Base-by-base conservation (phyloP, 1,140 invertebrate genomes). In the Physella acuta region DNA sequence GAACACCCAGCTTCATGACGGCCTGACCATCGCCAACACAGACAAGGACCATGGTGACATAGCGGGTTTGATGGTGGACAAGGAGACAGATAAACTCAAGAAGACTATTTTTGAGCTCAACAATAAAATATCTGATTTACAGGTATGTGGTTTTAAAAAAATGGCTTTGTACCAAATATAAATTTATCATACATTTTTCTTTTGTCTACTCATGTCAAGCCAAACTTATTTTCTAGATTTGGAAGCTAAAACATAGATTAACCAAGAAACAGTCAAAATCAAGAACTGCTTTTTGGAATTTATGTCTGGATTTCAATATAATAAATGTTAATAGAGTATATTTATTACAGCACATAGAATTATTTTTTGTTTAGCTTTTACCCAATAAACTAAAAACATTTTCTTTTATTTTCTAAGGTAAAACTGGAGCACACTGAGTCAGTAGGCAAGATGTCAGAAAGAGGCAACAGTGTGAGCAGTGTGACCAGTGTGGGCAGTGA, bases 71-170 rank as follows among this genome's bases (percentile, higher is more conserved):
- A 34, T 39, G 16, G 51, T 52, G 30, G 34, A 68, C 33, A 24
- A 71, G 63, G 78, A 81, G 39, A 77, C 75, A 55, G 75, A 75
- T 31, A 72, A 75, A 39, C 68, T 79, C 28, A 65, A 75, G 56
- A 68, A 52, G 44, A 74, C 69, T n/a, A 74, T 77, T 17, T 55
- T 73, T 44, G 73, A 77, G 24, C 59, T 81, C 55, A 76, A 82
- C 56, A 67, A 71, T 61, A 70, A 76, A 33, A 64, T 81, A 24
- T 61, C 73, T 34, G 70, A 64, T 55, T 68, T 78, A 28, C 70
- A 79, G 68, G 64, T 69, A 63, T 52, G 30, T 20, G 8, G 53
- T 55, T 5, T n/a, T n/a, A n/a, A n/a, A n/a, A 14, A 11, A 11
- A 56, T 16, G 8, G 11, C 26, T 56, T 56, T 56, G 11, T 16